Evolutionary conservation across 2,888 invertebrate genomes (phyloP), one percentile per base, ranked within the genome.

Genomic region (Callosobruchus maculatus): DNA sequence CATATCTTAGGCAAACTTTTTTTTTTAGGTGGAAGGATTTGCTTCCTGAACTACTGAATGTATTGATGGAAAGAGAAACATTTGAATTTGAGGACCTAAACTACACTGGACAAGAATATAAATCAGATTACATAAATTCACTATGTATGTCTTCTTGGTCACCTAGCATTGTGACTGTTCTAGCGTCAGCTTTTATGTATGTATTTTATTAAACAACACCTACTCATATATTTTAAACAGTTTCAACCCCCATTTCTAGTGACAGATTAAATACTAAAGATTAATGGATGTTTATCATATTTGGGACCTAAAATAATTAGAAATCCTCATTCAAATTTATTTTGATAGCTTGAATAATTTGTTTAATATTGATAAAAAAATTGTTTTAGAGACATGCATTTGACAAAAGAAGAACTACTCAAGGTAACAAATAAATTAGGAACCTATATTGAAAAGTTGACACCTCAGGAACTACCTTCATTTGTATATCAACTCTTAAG

Each of bases 141-240:
- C 86, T 94, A 20, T 92, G 92, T 79, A 89, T 90, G 83, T 88
- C 89, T 74, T 84, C 88, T 13, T 93, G 93, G 92, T 88, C 88
- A 9, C 87, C 90, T 22, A 85, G 87, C 71, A 90, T 91, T 80
- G 83, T 92, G 73, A 90, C 91, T n/a, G 89, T 91, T 22, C 85
- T 93, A 0, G 88, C 91, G 72, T 88, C 91, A 78, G 92, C 93
- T 92, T 93, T 93, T 83, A 89, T 89, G 93, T 93, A 84, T 85
- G 85, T 70, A 49, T 74, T 70, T 26, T 20, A 1, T 20, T 21
- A 68, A 67, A 70, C 69, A 70, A 67, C 71, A 73, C 49, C 68
- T 68, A n/a, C n/a, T n/a, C n/a, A n/a, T n/a, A n/a, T n/a, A n/a
- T n/a, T n/a, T n/a, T n/a, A n/a, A n/a, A n/a, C n/a, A n/a, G n/a